Percentiles rank a stretch among this genome's conserved stretches.
phyloP scores from a whole-genome alignment of 2,113 vertebrate genomes.

The Tragelaphus imberbis region DNA sequence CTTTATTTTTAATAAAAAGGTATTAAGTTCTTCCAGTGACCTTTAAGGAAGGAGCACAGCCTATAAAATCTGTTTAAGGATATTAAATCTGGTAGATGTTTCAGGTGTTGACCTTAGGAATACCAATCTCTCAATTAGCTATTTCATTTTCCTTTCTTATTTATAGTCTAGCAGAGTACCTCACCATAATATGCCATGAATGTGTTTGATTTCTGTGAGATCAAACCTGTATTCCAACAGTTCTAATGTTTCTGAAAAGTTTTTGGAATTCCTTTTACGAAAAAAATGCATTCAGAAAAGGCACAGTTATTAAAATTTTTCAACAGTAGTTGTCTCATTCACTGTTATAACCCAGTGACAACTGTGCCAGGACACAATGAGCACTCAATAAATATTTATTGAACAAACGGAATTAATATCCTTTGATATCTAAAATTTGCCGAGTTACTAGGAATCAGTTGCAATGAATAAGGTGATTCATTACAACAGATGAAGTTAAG shows the following conservation, averaged over 20 bases:
- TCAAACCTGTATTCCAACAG: neutral
- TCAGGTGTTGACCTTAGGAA: slow-evolving; percentile 39
- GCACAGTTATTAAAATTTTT: neutral
- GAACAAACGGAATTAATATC: neutral
- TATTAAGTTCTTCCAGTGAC: slow-evolving; percentile 50
- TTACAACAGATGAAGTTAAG: neutral
- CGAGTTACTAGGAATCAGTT: neutral
- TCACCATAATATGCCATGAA: neutral
- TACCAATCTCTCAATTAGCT: slow-evolving; percentile 36
- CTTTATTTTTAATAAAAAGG: slow-evolving; percentile 58
- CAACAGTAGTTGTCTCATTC: neutral
- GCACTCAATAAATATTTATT: neutral
- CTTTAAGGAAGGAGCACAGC: slow-evolving; percentile 36
- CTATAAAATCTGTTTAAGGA: slow-evolving; percentile 52
- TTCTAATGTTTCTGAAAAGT: neutral
- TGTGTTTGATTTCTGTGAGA: neutral
- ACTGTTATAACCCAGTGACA: neutral
- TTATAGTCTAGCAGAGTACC: neutral
- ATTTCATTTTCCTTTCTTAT: neutral
- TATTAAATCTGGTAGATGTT: slow-evolving; percentile 13
- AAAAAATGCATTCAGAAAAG: neutral
- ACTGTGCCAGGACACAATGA: neutral
- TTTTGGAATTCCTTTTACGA: neutral
- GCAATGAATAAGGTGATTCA: neutral
- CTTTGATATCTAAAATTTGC: neutral